Base-by-base conservation (phyloP, 2,113 vertebrate genomes). In the Grantiella picta region DNA sequence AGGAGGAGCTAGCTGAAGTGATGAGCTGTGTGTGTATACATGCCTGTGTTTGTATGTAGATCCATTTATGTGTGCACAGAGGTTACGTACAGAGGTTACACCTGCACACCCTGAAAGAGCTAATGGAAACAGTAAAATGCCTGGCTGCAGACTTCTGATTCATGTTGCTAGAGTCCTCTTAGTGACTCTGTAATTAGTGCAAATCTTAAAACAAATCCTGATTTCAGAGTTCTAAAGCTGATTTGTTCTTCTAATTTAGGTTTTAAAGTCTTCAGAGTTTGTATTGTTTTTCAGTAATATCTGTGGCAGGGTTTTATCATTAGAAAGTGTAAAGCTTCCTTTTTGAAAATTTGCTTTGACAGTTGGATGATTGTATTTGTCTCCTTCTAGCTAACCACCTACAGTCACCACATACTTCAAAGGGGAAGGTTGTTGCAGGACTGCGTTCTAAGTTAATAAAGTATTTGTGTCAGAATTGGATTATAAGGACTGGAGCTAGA, bases 231-330 rank as follows among this genome's bases (percentile, higher is more conserved):
- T 94, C 60, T 71, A 88, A 87, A 66, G 60, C 44, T 66, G 87
- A 89, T 73, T 86, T 86, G 61, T 89, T 92, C 52, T 78, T 89
- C 65, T 91, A 84, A 75, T 89, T 84, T 84, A 72, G 38, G 50
- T 66, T 94, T 86, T 60, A n/a, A 91, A 75, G 27, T 60, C 61
- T 91, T 82, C 36, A 56, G 69, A 91, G n/a, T 10, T 78, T 68
- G 7, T 53, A 60, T 61, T 80, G 40, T n/a, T 82, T 93, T 96
- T 86, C 36, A 75, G 12, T 71, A 89, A 27, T 82, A 57, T 64
- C 71, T 94, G 82, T 83, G 65, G 11, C 57, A 53, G 13, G 35
- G 12, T 78, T 91, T 73, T 86, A 35, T 72, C 77, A 64, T 82
- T 60, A 28, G 23, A 16, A 91, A 69, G 25, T 52, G 6, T 75